Conservation (phyloP, 2,797 vertebrate species). For the Thalassophryne amazonica region DNA sequence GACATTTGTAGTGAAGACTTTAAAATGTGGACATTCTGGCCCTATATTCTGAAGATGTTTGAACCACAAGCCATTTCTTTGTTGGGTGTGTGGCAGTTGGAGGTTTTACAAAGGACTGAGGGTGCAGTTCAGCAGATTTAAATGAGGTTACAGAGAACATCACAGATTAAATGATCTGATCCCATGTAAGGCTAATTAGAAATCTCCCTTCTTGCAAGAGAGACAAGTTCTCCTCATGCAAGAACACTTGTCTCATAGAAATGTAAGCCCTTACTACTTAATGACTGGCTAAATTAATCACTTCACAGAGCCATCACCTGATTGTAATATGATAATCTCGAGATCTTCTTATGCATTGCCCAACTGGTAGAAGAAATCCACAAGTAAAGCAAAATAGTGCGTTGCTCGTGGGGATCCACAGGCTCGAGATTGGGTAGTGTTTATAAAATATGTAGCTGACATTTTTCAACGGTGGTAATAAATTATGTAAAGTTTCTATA, state of each 20-base stretch:
- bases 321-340: slow-evolving; percentile 32
- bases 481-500: no score
- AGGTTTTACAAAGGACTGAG: slow-evolving; percentile 44
- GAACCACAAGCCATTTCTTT: slow-evolving; percentile 1
- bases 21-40: neutral
- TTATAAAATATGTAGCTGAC: no score
- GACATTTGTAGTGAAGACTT: no score
- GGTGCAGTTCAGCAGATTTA: slow-evolving; percentile 63
- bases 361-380: slow-evolving; percentile 26
- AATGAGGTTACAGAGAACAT: slow-evolving; percentile 65
- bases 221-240: slow-evolving; percentile 22
- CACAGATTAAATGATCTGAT: slow-evolving; percentile 65
- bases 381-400: slow-evolving; percentile 6
- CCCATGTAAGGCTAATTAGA: slow-evolving; percentile 53
- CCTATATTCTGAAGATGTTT: neutral
- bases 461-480: no score
- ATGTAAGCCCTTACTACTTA: slow-evolving; percentile 43
- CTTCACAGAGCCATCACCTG: slow-evolving; percentile 31
- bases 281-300: slow-evolving; percentile 49
- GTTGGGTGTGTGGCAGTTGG: slow-evolving; percentile 34
- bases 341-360: slow-evolving; percentile 13
- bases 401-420: no score
- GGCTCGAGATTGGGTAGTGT: no score
- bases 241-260: slow-evolving; percentile 32
- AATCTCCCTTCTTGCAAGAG: slow-evolving; percentile 46